A percentile compares a stretch with the other conserved stretches of the same genome.
These are phyloP conservation scores for Spilarctia lutea DNA, from an alignment of 2,888 invertebrate species.

Conservation along the genomic window DNA sequence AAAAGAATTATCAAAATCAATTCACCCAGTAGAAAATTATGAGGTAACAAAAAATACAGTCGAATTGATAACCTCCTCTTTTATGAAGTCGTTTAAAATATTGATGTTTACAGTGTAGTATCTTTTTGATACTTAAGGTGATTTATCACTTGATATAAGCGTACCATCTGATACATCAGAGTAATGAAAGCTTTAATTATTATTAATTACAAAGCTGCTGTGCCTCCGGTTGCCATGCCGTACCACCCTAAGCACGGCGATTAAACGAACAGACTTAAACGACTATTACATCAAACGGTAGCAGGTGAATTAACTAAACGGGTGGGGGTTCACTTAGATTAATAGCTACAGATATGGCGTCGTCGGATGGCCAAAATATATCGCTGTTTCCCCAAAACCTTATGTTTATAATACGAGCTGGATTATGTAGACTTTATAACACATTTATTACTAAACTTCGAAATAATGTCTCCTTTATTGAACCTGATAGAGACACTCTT, in stretches of 20 bases:
- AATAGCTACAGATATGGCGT: constrained; percentile 68
- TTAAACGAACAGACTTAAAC: constrained; percentile 62
- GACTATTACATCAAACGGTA: constrained; percentile 70
- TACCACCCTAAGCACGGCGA: constrained; percentile 56
- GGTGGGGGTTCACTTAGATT: constrained; percentile 66
- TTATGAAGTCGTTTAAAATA: background rate
- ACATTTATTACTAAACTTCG: constrained; percentile 22
- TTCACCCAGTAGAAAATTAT: too few relatives aligned
- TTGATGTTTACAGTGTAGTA: background rate
- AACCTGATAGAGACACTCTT: background rate
- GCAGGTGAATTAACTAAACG: constrained; percentile 74
- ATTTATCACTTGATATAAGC: constrained; percentile 9
- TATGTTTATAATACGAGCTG: constrained; percentile 39
- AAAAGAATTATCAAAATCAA: too few relatives aligned
- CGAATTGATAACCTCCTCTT: too few relatives aligned
- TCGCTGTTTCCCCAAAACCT: constrained; percentile 50
- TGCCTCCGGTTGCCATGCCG: constrained; percentile 42
- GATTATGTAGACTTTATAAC: constrained; percentile 34
- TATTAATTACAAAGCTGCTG: constrained; percentile 61
- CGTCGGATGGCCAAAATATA: constrained; percentile 59
- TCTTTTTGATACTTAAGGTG: background rate
- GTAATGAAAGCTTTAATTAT: constrained; percentile 47
- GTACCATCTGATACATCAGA: constrained; percentile 34
- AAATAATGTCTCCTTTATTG: constrained; percentile 2
- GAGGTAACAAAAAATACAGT: too few relatives aligned